Percentiles rank a stretch among this genome's conserved stretches.
Evolutionary conservation across 2,113 vertebrate genomes (phyloP).

Genomic region (Python bivittatus): DNA sequence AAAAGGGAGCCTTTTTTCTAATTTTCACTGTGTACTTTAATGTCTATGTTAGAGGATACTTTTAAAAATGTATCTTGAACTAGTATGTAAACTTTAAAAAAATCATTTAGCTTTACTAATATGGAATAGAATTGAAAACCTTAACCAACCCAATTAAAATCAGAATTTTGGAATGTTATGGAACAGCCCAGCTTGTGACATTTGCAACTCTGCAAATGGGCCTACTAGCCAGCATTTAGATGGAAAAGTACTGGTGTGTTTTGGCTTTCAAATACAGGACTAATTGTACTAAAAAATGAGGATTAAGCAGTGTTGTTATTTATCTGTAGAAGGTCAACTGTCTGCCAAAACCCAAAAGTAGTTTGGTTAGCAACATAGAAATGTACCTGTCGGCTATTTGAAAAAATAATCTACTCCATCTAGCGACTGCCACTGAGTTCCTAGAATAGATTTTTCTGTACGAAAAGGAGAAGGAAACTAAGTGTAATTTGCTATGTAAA

Average conservation of each 20-base stretch:
- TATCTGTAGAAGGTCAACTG: background rate
- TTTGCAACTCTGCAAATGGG: no score
- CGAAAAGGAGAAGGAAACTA: background rate
- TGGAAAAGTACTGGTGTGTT: background rate
- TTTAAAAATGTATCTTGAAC: background rate
- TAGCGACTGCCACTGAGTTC: background rate
- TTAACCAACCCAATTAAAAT: background rate
- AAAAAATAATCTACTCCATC: background rate
- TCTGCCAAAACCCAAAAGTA: background rate
- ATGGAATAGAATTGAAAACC: background rate
- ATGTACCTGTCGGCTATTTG: background rate
- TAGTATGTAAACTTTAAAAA: background rate
- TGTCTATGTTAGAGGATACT: background rate
- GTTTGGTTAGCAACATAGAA: background rate
- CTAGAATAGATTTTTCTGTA: background rate
- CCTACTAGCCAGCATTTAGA: background rate
- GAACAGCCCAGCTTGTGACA: background rate
- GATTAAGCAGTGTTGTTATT: background rate
- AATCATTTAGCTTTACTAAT: background rate
- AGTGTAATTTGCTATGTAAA: background rate
- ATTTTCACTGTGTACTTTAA: background rate
- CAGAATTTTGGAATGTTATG: background rate
- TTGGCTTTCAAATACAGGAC: background rate
- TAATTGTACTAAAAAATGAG: background rate
- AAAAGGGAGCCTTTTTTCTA: background rate